phyloP scores from a whole-genome alignment of 2,797 vertebrate genomes.

The Hephaestus fuliginosus region DNA sequence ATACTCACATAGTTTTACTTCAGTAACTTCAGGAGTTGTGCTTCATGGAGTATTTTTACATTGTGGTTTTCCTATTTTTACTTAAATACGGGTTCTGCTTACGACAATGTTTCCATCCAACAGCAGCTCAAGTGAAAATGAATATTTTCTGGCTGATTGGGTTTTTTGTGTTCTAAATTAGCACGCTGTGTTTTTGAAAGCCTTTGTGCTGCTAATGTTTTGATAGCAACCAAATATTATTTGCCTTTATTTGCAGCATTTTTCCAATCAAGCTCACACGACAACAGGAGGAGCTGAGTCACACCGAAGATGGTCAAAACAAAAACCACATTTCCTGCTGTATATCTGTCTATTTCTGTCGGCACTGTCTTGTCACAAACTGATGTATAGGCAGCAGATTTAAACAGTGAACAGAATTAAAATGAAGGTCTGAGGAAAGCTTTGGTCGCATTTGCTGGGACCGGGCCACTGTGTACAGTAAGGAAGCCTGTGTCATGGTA shows the following conservation, averaged over 20 bases:
- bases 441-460: slow-evolving; percentile 39
- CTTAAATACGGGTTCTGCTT: neutral
- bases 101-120: neutral
- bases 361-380: neutral
- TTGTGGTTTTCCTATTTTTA: neutral
- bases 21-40: neutral
- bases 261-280: slow-evolving; percentile 65
- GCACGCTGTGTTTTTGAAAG: slow-evolving; percentile 37
- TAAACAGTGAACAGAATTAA: slow-evolving; percentile 15
- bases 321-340: slow-evolving; percentile 35
- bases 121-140: slow-evolving; percentile 16
- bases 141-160: slow-evolving; percentile 19
- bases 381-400: slow-evolving; percentile 20
- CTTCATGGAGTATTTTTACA: neutral
- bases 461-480: slow-evolving; percentile 38
- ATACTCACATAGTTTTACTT: too few relatives aligned
- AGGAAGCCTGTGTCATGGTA: slow-evolving; percentile 56
- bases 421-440: slow-evolving; percentile 39
- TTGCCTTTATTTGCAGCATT: slow-evolving; percentile 61
- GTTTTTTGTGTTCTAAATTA: slow-evolving; percentile 42
- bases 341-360: slow-evolving; percentile 24
- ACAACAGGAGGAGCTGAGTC: slow-evolving; percentile 55
- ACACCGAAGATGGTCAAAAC: slow-evolving; percentile 36
- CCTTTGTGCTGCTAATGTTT: slow-evolving; percentile 53
- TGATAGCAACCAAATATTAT: slow-evolving; percentile 49